These are phyloP conservation scores for Sceloporus tristichus DNA, from an alignment of 2,113 vertebrate species.

Conservation along the genomic window DNA sequence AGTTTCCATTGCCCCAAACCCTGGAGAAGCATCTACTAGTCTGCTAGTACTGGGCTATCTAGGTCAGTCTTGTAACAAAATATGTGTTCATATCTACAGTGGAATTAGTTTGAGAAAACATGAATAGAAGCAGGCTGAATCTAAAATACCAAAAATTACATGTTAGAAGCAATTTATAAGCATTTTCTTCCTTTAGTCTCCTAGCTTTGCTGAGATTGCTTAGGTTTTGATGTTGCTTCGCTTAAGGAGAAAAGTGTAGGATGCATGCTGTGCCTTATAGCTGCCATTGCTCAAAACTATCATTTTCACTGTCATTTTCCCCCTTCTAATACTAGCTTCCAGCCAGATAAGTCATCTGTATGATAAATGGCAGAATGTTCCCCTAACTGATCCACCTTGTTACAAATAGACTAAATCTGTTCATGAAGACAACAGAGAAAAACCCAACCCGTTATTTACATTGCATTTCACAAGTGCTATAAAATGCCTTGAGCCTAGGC, in stretches of 20 bases:
- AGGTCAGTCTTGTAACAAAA: background rate
- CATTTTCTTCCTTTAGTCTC: slow-evolving; percentile 4
- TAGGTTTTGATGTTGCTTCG: slow-evolving; percentile 36
- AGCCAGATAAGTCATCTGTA: slow-evolving; percentile 30
- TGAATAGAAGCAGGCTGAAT: background rate
- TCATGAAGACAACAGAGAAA: slow-evolving; percentile 6
- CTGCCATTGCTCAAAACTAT: slow-evolving; percentile 38
- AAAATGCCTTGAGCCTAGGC: slow-evolving; percentile 36
- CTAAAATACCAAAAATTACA: slow-evolving; percentile 26
- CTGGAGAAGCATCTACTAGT: background rate
- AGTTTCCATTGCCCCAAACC: background rate
- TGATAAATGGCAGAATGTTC: background rate
- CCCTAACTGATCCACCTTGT: slow-evolving; percentile 29
- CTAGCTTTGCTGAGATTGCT: background rate
- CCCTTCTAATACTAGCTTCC: slow-evolving; percentile 34
- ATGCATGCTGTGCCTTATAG: slow-evolving; percentile 53
- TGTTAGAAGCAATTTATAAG: slow-evolving; percentile 21
- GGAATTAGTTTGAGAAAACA: background rate
- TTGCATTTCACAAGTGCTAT: slow-evolving; percentile 5
- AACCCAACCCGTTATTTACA: background rate
- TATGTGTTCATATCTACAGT: background rate
- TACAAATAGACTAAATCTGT: slow-evolving; percentile 45
- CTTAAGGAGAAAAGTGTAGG: slow-evolving; percentile 54
- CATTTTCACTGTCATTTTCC: slow-evolving; percentile 54
- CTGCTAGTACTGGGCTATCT: background rate